Base-by-base conservation (phyloP, 2,113 vertebrate species). In the Cacatua alba region DNA sequence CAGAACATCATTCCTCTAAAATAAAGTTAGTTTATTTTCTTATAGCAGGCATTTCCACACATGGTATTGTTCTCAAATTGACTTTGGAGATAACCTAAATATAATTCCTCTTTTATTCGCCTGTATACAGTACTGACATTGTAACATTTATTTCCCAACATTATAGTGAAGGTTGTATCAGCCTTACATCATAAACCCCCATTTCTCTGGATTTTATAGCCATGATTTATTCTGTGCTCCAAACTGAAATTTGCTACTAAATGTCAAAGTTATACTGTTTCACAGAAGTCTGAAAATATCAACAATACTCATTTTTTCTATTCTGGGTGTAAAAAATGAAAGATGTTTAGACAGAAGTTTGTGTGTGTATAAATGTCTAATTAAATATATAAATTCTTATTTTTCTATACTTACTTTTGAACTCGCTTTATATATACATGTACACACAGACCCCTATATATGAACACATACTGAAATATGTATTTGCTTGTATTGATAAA, bases 61-160 rank as follows among this genome's bases (percentile, higher is more conserved):
- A 35, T 68, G 23, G 13, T 82, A 63, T 74, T 87, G 69, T 74
- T 90, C 49, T 83, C 25, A 59, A 92, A 75, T 43, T 94, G 69
- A 68, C 51, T 84, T 94, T 85, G 83, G 44, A 88, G 63, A 85
- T 85, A 81, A 44, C 31, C 82, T 91, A 71, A 96, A 96, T 93
- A 79, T 65, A 91, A 78, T 88, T 62, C 10, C 28, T 77, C 19
- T 79, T 75, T 76, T 55, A 81, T 74, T 59, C 8, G 39, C n/a
- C 62, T 68, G 28, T 53, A 6, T 90, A 85, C 33, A 82, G 18
- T 49, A 81, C 55, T 48, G 31, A 17, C 48, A 86, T 74, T 90
- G 43, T 43, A 68, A 75, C 28, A 71, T n/a, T 57, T 29, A 21
- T 96, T 89, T 46, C 67, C 70, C 17, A 75, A 39, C 4, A 12